Evolutionary conservation across 2,888 invertebrate species (phyloP), one percentile per base, ranked within the genome.

Genomic region (Steromphala cineraria): DNA sequence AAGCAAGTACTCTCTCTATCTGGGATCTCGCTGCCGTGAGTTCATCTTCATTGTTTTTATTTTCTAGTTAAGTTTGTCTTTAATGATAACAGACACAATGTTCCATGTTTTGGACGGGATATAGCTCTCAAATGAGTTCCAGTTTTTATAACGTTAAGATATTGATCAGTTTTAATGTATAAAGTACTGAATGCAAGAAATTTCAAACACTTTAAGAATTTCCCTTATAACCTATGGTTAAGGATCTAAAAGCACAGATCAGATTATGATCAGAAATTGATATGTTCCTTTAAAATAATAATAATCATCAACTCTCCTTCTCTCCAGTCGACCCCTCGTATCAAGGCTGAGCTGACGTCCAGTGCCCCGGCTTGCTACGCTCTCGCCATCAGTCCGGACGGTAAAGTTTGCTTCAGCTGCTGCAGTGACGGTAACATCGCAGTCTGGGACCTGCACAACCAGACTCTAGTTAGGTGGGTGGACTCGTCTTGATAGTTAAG

Each of bases 341-440:
- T 98, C 91, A 97, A 98, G 93, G 97, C 97, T 15, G 98, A 98
- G 94, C 95, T 99, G 85, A 98, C 98, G 10, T 98, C 98, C 0
- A 97, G 96, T 80, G 98, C 98, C 1, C 98, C 98, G 1, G 98
- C 98, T 0, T 99, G 98, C 94, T 99, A 99, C 93, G 98, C 98
- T n/a, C 95, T 99, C 17, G 98, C 98, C 80, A 98, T 99, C 90
- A 97, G 97, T 90, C 98, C 98, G 0, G 98, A 99, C 93, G 97
- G 97, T 55, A 98, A 98, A 95, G 97, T 98, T 83, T 98, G 98
- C 95, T 99, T 98, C 95, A 98, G 98, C 92, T 99, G 98, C 94
- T 98, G 98, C 94, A 97, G 98, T 77, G 98, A 99, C 94, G 98
- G 98, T 67, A 97, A 98, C 94, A 98, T 98, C 87, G 98, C 98